These are phyloP conservation scores for Brachystomella parvula DNA, from an alignment of 1,140 invertebrate species.

Conservation along the genomic window DNA sequence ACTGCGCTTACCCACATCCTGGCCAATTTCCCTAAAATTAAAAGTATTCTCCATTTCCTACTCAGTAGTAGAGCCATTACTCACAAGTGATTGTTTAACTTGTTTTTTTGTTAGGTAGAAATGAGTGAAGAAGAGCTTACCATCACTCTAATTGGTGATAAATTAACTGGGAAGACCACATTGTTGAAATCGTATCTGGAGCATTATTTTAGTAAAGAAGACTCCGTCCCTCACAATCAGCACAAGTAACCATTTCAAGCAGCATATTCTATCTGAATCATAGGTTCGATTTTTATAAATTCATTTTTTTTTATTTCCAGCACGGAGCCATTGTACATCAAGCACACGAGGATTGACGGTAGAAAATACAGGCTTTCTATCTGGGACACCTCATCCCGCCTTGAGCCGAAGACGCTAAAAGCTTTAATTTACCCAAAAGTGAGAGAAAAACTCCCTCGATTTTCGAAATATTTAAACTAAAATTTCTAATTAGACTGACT, in stretches of 20 bases:
- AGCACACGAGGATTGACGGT: background rate
- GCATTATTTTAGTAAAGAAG: background rate
- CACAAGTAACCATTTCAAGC: background rate
- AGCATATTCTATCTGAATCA: background rate
- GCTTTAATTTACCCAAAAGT: background rate
- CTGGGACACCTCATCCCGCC: background rate
- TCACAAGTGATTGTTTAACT: background rate
- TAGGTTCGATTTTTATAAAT: background rate
- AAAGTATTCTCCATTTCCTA: background rate
- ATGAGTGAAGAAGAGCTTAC: background rate
- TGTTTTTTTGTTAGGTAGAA: background rate
- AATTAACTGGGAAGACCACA: background rate
- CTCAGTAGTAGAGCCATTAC: background rate
- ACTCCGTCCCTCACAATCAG: background rate
- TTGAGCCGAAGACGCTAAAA: background rate
- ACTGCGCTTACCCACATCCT: background rate
- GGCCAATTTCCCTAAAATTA: background rate
- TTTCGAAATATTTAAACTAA: background rate
- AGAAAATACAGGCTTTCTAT: background rate
- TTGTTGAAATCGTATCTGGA: background rate
- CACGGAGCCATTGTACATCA: background rate
- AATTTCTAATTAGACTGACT: constrained; percentile 18
- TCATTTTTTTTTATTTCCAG: constrained; percentile 3
- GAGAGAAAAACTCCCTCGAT: background rate
- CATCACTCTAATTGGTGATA: constrained; percentile 1